These are phyloP conservation scores for Agelastica alni DNA, from an alignment of 2,888 invertebrate species.

Conservation along the genomic window DNA sequence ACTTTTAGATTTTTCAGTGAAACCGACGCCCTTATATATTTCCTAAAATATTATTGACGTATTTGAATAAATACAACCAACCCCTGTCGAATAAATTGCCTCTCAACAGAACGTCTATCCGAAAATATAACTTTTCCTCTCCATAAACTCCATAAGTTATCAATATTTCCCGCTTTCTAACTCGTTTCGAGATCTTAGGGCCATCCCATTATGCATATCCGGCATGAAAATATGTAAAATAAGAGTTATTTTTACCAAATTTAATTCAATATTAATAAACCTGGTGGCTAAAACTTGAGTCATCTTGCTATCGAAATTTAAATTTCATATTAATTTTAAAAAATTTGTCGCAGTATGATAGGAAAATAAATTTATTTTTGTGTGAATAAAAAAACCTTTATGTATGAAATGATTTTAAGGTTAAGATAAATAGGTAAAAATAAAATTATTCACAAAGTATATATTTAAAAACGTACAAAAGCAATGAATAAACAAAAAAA, in stretches of 20 bases:
- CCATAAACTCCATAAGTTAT: constrained; percentile 35
- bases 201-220: constrained; percentile 33
- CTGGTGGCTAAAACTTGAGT: too few species aligned
- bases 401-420: too few species aligned
- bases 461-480: too few species aligned
- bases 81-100: constrained; percentile 26
- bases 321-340: too few species aligned
- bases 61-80: constrained; percentile 22
- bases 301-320: too few species aligned
- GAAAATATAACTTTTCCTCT: constrained; percentile 32
- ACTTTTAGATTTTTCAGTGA: constrained; percentile 14
- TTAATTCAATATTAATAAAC: not conserved
- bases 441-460: too few species aligned
- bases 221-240: constrained; percentile 8
- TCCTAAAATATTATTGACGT: constrained; percentile 24
- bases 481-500: too few species aligned
- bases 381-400: too few species aligned
- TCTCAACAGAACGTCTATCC: constrained; percentile 21
- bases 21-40: constrained; percentile 19
- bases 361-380: too few species aligned
- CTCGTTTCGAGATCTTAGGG: constrained; percentile 26
- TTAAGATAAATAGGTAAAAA: too few species aligned
- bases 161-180: constrained; percentile 31
- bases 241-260: not conserved
- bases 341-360: too few species aligned